phyloP scores from a whole-genome alignment of 2,888 invertebrate species.

The Frankliniella intonsa region DNA sequence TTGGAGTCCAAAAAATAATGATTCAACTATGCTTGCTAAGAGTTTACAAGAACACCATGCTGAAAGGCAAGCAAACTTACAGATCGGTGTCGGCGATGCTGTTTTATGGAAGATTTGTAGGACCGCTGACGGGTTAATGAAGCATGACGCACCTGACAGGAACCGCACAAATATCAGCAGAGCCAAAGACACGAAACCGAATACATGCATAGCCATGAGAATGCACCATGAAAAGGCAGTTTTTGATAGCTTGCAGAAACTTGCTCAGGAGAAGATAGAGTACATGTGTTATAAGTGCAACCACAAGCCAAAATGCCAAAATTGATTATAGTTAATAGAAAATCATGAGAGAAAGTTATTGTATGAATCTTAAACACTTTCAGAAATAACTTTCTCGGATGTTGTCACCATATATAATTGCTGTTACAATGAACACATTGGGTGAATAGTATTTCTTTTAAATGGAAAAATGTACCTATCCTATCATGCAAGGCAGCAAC shows the following conservation, averaged over 20 bases:
- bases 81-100: conserved; percentile 42
- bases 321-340: no score
- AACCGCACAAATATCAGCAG: conserved; percentile 13
- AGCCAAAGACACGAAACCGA: conserved; percentile 27
- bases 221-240: not conserved
- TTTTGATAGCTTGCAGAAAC: not conserved
- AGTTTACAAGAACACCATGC: not conserved
- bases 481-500: no score
- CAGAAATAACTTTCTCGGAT: no score
- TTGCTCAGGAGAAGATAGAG: no score
- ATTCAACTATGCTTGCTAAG: not conserved
- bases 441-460: no score
- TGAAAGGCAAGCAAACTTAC: conserved; percentile 39
- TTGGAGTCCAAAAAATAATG: conserved; percentile 33
- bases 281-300: no score
- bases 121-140: conserved; percentile 62
- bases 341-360: no score
- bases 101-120: conserved; percentile 58
- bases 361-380: no score
- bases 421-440: no score
- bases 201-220: conserved; percentile 27
- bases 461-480: no score
- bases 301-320: no score
- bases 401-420: no score
- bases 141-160: conserved; percentile 62